Evolutionary conservation across 2,888 invertebrate species (phyloP), one percentile per base, ranked within the genome.

Genomic region (Carcina quercana): DNA sequence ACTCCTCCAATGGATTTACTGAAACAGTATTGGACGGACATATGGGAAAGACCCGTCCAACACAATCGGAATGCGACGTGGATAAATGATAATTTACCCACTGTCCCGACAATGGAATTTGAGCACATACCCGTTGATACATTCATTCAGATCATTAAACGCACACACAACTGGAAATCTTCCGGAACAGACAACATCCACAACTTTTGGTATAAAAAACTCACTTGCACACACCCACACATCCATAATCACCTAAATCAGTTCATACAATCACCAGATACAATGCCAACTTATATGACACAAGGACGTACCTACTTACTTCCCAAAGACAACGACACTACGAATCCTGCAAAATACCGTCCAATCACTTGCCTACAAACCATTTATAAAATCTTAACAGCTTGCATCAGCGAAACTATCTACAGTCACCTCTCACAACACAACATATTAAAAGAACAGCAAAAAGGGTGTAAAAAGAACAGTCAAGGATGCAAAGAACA

Each of bases 361-460:
- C 46, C 49, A 8, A 45, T 46, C 8, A 49, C 49, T 1, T 49
- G 49, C 30, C 20, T 46, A 10, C 46, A 42, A 3, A 49, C 48
- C 0, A 25, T 43, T 13, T 45, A 45, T 19, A 45, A 46, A 38
- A 21, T 49, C 2, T 14, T 46, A 1, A 46, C 41, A 15, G 31
- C 43, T 6, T 14, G 28, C 21, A 40, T 45, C 1, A 26, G 40
- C 6, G 5, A 22, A 4, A 35, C 17, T 35, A 28, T 40, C 5
- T 32, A 30, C 13, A 21, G 2, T 2, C 29, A 29, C n/a, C 4
- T 29, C 5, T 20, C 20, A 21, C 15, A 10, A 10, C 2, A 22
- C 25, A 28, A 22, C 13, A 34, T 34, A 3, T 1, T 34, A 13
- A 19, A 19, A 13, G 28, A 34, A 12, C 20, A 34, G 25, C 28